Base-by-base conservation (phyloP, 2,113 vertebrate species). In the Cervus canadensis region DNA sequence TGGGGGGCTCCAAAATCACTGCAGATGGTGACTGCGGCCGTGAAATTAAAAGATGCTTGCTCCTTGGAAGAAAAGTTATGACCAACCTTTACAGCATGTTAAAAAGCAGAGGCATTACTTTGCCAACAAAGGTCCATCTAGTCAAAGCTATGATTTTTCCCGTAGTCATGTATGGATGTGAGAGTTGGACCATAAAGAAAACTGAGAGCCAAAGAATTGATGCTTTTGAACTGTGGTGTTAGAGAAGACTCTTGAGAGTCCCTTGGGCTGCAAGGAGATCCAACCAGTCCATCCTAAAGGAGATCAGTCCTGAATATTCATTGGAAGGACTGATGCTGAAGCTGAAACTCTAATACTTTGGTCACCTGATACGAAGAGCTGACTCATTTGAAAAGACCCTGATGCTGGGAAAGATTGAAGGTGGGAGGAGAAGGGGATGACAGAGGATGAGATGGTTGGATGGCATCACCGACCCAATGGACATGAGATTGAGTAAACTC, bases 131-230 rank as follows among this genome's bases (percentile, higher is more conserved):
- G 13, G 6, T 33, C 28, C 13, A 14, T 62, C 60, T 62, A 62
- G n/a, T 67, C 64, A 36, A 67, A 67, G 64, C 64, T 67, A 67
- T 21, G 33, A 4, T n/a, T n/a, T n/a, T n/a, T 67, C 33, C 62
- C 9, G 3, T 67, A 67, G 33, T 67, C 62, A 67, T 19, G 33
- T n/a, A 67, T n/a, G 33, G 33, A 67, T 36, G 64, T 36, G 17
- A 21, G 64, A 67, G 33, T 67, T 36, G 33, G 64, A 21, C 33
- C 36, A 2, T 67, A 67, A 67, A 67, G 33, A 67, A 67, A 11
- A 17, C 64, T 67, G 17, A 36, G 64, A 0, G 0, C 64, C 2
- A 2, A 67, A 36, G 17, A 67, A 67, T 67, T 36, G 33, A 67
- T 67, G n/a, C 33, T 67, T 36, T 67, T 67, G 33, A 67, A 36